These are phyloP conservation scores for Sthenelais limicola DNA, from an alignment of 2,888 invertebrate species.

Conservation along the genomic window DNA sequence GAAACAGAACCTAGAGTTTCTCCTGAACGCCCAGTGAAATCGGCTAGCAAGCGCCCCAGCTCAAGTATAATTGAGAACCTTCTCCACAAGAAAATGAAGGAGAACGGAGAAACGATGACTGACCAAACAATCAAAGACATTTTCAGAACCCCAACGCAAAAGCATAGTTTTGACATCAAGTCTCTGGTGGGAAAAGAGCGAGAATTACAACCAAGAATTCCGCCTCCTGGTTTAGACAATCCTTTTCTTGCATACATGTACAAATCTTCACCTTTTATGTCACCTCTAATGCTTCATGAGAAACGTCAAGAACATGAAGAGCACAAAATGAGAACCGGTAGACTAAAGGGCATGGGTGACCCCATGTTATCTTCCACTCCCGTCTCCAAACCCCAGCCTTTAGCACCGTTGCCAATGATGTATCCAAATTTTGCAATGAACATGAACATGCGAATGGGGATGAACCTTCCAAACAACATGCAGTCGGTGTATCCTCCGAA, in stretches of 20 bases:
- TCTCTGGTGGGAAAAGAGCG: background rate
- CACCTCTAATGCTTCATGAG: background rate
- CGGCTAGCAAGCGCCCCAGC: background rate
- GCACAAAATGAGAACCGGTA: too few relatives aligned
- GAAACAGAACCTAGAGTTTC: background rate
- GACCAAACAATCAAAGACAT: constrained; percentile 1
- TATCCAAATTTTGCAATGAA: constrained; percentile 19
- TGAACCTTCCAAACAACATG: constrained; percentile 9
- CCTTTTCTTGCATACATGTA: constrained; percentile 21
- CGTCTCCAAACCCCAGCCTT: constrained; percentile 8
- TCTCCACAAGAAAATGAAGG: constrained; percentile 60
- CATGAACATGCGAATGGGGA: constrained; percentile 27
- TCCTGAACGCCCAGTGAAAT: too few relatives aligned
- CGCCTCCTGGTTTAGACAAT: background rate
- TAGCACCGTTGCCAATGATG: constrained; percentile 2
- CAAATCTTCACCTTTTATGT: background rate
- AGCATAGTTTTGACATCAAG: constrained; percentile 7
- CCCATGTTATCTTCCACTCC: constrained; percentile 11
- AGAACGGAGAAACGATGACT: constrained; percentile 52
- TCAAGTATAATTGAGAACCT: constrained; percentile 58
- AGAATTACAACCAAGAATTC: too few relatives aligned
- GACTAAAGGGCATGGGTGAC: too few relatives aligned
- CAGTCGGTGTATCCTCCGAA: background rate
- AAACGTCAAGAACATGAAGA: background rate
- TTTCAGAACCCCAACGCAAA: background rate